Evolutionary conservation across 2,888 invertebrate species (phyloP), one percentile per base, ranked within the genome.

Genomic region (Mongoloraphidia duomilia): DNA sequence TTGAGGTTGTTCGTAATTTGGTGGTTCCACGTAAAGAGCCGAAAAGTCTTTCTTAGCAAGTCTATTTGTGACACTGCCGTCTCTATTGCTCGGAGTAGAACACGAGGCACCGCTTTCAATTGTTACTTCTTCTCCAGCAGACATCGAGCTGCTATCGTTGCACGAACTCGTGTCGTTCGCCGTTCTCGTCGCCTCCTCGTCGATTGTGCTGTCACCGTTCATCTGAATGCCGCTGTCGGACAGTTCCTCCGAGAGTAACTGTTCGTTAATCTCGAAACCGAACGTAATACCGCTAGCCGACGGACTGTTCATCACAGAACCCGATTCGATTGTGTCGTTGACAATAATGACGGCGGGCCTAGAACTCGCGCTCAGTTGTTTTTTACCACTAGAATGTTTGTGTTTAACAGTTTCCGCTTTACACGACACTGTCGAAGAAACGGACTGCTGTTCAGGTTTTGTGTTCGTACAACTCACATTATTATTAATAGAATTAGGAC

Each of bases 221-320:
- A 40, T 34, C 35, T 13, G 9, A 17, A 14, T 17, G 14, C 14
- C 11, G 11, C 37, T 37, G 26, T 40, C 39, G 11, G 46, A 11
- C 26, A 43, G 49, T 34, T 65, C 67, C 5, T 70, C 70, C 51
- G 72, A 70, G 59, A 84, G 68, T 59, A 85, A 71, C 63, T 81
- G 79, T 66, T 84, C 81, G 67, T 85, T 84, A 52, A 85, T 71
- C 62, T 83, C 85, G 67, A 85, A 85, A 11, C 86, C 86, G 66
- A 90, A 90, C 37, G 85, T 86, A 50, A 88, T 76, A 59, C 80
- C 82, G 61, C 76, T 75, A 66, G 82, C 76, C 55, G 74, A 74
- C 55, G 72, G 72, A 56, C 69, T 67, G 49, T 65, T 63, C 48
- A 61, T 59, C 45, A 56, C 61, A 34, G 69, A 63, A 46, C 65